Percentiles rank a stretch among this genome's conserved stretches.
These are phyloP conservation scores for Lottia scabra DNA, from an alignment of 2,888 invertebrate genomes.

Conservation along the genomic window DNA sequence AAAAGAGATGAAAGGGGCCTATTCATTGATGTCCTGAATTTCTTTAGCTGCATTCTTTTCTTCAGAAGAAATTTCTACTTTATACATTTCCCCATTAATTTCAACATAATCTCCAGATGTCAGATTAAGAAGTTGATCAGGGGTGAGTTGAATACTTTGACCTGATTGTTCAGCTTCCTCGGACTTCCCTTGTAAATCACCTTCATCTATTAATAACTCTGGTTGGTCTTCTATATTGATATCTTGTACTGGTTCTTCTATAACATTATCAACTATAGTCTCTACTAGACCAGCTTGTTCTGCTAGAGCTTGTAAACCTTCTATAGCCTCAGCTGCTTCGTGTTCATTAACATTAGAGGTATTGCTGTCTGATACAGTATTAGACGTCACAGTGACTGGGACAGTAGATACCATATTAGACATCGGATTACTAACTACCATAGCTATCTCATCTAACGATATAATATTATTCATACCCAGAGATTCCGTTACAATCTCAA, in stretches of 20 bases:
- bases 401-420: background rate
- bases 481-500: conserved; percentile 24
- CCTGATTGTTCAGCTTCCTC: conserved; percentile 22
- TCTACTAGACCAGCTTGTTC: conserved; percentile 49
- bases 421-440: background rate
- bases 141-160: conserved; percentile 50
- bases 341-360: conserved; percentile 37
- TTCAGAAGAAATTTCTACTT: conserved; percentile 46
- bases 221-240: background rate
- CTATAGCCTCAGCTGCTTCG: conserved; percentile 61
- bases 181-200: background rate
- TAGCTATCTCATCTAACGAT: background rate
- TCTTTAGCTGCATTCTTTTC: conserved; percentile 1
- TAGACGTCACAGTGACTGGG: background rate
- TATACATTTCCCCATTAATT: conserved; percentile 65
- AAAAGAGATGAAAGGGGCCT: too few relatives aligned
- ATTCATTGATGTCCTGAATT: too few relatives aligned
- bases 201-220: background rate
- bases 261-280: conserved; percentile 26
- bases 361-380: conserved; percentile 23
- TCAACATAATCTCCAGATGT: conserved; percentile 64
- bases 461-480: background rate
- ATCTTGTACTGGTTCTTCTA: conserved; percentile 26
- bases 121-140: conserved; percentile 59
- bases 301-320: conserved; percentile 62